These are phyloP conservation scores for Strigamia crassipes DNA, from an alignment of 2,888 invertebrate genomes.

Conservation along the genomic window DNA sequence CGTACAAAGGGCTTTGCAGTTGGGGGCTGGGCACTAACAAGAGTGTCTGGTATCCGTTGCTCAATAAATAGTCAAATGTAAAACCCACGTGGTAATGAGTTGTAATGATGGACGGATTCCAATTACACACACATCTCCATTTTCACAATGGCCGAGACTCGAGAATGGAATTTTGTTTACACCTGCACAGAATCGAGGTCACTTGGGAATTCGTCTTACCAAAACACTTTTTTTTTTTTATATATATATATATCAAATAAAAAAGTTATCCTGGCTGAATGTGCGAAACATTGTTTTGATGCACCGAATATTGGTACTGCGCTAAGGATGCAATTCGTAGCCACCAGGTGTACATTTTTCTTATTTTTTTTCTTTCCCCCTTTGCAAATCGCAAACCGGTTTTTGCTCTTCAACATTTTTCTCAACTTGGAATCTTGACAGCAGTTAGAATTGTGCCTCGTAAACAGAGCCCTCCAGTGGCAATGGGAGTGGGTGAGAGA, in stretches of 20 bases:
- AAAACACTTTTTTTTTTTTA: neutral
- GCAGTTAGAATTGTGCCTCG: conserved; percentile 36
- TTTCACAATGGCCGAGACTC: neutral
- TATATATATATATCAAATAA: neutral
- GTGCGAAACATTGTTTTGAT: neutral
- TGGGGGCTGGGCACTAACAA: conserved; percentile 35
- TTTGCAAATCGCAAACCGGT: conserved; percentile 32
- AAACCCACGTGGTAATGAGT: conserved; percentile 26
- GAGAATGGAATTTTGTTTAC: conserved; percentile 15
- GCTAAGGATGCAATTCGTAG: conserved; percentile 13
- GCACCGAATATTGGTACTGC: neutral
- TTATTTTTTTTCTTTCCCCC: neutral
- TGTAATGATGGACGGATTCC: conserved; percentile 38
- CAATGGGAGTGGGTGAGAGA: conserved; percentile 38
- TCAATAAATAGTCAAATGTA: conserved; percentile 40
- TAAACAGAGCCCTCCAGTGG: conserved; percentile 40
- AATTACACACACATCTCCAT: neutral
- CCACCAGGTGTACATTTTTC: conserved; percentile 24
- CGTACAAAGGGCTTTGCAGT: conserved; percentile 14
- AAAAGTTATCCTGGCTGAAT: neutral
- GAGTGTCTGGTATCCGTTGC: conserved; percentile 37
- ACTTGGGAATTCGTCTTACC: neutral
- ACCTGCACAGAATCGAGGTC: neutral
- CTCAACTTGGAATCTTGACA: conserved; percentile 29
- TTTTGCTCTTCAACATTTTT: conserved; percentile 23